phyloP scores from a whole-genome alignment of 1,140 invertebrate genomes.

The Copidosoma floridanum region DNA sequence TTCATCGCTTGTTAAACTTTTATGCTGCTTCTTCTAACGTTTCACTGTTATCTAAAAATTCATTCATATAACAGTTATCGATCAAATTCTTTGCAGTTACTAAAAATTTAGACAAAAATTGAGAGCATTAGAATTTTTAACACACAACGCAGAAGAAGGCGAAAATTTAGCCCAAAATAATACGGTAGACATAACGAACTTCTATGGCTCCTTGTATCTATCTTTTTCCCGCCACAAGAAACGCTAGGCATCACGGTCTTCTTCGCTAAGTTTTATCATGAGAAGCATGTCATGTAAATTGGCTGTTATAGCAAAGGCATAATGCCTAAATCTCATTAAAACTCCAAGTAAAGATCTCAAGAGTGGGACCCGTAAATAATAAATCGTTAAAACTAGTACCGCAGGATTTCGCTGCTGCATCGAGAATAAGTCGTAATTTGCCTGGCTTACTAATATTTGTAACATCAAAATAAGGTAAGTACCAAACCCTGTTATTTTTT shows the following conservation, averaged over 20 bases:
- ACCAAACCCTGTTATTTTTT: background rate
- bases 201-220: slow-evolving; percentile 12
- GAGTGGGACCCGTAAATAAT: slow-evolving; percentile 36
- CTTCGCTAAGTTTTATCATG: slow-evolving; percentile 28
- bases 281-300: slow-evolving; percentile 51
- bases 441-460: slow-evolving; percentile 32
- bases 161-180: slow-evolving; percentile 42
- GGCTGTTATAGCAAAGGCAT: slow-evolving; percentile 39
- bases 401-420: slow-evolving; percentile 33
- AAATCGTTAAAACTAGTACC: slow-evolving; percentile 33
- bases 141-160: slow-evolving; percentile 37
- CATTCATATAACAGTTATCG: slow-evolving; percentile 43
- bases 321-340: too few relatives aligned
- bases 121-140: slow-evolving; percentile 43
- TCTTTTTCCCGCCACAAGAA: slow-evolving; percentile 38
- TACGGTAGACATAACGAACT: slow-evolving; percentile 40
- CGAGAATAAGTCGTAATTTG: slow-evolving; percentile 36
- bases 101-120: slow-evolving; percentile 27
- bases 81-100: slow-evolving; percentile 33
- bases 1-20: slow-evolving; percentile 30
- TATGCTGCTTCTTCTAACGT: slow-evolving; percentile 27
- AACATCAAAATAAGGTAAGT: background rate
- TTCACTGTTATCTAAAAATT: slow-evolving; percentile 39
- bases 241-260: slow-evolving; percentile 35
- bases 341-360: slow-evolving; percentile 36